phyloP scores from a whole-genome alignment of 2,888 invertebrate species.

The Petrophora chlorosata region DNA sequence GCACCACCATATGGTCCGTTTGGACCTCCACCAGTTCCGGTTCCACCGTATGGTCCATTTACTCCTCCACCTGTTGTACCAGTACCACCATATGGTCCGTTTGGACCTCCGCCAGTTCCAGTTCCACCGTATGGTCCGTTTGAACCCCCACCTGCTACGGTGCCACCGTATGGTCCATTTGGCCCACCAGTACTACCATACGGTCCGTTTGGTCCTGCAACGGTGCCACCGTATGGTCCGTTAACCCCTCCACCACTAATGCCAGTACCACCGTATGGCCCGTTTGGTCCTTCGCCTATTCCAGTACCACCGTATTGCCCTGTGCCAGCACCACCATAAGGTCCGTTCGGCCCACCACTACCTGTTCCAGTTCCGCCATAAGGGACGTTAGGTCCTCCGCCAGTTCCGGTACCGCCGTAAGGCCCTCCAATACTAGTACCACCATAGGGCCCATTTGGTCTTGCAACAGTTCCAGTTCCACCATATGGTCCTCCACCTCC shows the following conservation, averaged over 20 bases:
- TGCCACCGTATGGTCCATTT: slow-evolving; percentile 16
- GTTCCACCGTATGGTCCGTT: slow-evolving; percentile 17
- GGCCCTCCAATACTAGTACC: neutral
- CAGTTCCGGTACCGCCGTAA: neutral
- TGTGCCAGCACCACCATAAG: slow-evolving; percentile 9
- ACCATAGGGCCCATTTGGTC: neutral
- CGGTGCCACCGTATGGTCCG: slow-evolving; percentile 7
- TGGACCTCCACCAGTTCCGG: neutral
- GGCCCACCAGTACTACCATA: slow-evolving; percentile 20
- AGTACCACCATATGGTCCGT: slow-evolving; percentile 17
- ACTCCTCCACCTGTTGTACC: neutral
- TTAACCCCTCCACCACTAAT: slow-evolving; percentile 20
- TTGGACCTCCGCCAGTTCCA: slow-evolving; percentile 12
- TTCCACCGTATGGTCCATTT: neutral
- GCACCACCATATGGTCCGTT: slow-evolving; percentile 7
- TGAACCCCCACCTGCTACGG: slow-evolving; percentile 15
- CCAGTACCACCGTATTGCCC: slow-evolving; percentile 17
- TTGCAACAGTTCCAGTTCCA: neutral
- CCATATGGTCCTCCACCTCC: neutral
- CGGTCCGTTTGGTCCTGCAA: slow-evolving; percentile 7
- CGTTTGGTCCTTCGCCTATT: neutral
- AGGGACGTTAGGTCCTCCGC: neutral
- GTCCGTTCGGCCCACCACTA: slow-evolving; percentile 10
- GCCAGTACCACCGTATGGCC: neutral
- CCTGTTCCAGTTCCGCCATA: slow-evolving; percentile 6